These are phyloP conservation scores for Anas capensis DNA, from an alignment of 2,797 vertebrate genomes.

Conservation along the genomic window DNA sequence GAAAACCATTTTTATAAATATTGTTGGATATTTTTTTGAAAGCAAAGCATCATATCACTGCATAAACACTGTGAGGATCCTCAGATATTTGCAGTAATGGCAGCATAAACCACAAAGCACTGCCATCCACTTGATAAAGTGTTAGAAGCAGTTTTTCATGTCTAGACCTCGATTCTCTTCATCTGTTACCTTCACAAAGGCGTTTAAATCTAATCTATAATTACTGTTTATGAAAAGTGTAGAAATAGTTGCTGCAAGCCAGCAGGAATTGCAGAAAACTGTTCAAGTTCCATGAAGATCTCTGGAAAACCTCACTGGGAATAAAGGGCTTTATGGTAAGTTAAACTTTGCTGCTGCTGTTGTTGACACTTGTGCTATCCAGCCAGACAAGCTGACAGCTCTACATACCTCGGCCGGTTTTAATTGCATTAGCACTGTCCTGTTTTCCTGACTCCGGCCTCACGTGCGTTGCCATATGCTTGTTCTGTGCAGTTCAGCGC, in stretches of 20 bases:
- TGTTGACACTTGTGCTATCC: background rate
- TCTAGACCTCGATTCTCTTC: background rate
- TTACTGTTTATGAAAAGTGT: background rate
- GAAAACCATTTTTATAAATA: background rate
- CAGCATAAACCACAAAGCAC: background rate
- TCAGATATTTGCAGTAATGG: background rate
- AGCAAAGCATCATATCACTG: background rate
- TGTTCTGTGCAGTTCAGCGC: background rate
- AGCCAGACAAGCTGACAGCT: background rate
- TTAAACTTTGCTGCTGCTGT: background rate
- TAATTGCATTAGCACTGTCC: background rate
- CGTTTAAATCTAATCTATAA: background rate
- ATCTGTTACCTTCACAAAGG: background rate
- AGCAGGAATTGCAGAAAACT: background rate
- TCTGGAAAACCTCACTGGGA: background rate
- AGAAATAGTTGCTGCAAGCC: background rate
- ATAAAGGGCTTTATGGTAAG: background rate
- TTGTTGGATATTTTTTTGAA: background rate
- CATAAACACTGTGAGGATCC: background rate
- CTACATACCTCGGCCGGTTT: background rate
- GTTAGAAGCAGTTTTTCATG: background rate
- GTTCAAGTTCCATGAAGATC: background rate
- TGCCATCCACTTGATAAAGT: background rate
- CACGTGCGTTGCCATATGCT: fast-evolving
- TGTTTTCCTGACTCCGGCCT: background rate